Evolutionary conservation across 2,888 invertebrate species (phyloP).

Genomic region (Dendrolimus houi): DNA sequence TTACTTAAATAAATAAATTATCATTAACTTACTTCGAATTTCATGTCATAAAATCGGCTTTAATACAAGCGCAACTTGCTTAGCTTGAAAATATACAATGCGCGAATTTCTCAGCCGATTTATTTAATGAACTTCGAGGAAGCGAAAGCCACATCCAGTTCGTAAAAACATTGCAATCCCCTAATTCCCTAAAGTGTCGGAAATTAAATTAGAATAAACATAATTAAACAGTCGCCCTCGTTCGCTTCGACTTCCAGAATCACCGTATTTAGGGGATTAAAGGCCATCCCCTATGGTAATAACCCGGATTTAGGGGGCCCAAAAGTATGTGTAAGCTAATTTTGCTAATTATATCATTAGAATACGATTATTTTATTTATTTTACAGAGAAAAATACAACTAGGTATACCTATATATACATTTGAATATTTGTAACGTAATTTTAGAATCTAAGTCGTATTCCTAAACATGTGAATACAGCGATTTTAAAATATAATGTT

Average conservation of each 20-base stretch:
- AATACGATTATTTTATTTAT: conserved; percentile 31
- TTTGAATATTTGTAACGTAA: too few species aligned
- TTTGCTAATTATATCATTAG: conserved; percentile 46
- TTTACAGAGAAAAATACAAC: too few species aligned
- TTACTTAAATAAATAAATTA: too few species aligned
- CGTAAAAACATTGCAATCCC: background rate
- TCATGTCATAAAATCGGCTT: too few species aligned
- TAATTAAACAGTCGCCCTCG: conserved; percentile 56
- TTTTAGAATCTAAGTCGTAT: too few species aligned
- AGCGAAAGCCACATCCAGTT: background rate
- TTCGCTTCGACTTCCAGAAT: conserved; percentile 50
- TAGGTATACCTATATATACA: too few species aligned
- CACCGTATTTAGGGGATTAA: conserved; percentile 45
- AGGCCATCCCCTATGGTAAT: conserved; percentile 38
- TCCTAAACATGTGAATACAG: too few species aligned
- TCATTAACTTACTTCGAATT: too few species aligned
- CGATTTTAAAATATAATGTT: too few species aligned
- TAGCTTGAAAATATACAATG: too few species aligned
- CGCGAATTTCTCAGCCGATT: too few species aligned
- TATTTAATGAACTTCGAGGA: background rate
- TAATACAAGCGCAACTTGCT: too few species aligned
- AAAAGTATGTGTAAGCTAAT: conserved; percentile 31
- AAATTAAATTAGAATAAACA: conserved; percentile 64
- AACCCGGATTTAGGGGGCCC: conserved; percentile 35
- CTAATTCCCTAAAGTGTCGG: conserved; percentile 27